Conservation (phyloP, 2,888 invertebrate species). For the Pseudococcus longispinus region DNA sequence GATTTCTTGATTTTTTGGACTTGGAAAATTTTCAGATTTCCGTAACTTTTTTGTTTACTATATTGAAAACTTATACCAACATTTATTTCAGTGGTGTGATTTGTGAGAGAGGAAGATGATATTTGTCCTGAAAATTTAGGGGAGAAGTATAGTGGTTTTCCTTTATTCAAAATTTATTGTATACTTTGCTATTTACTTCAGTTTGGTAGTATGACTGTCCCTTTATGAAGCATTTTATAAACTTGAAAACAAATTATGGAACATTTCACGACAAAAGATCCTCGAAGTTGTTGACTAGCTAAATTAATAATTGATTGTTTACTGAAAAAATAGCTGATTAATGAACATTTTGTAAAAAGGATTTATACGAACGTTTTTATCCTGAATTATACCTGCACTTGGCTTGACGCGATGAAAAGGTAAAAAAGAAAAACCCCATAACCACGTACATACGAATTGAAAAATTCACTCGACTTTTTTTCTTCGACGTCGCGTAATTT, state of each 20-base stretch:
- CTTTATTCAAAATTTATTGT: too few relatives aligned
- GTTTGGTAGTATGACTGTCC: too few relatives aligned
- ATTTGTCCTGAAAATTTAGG: too few relatives aligned
- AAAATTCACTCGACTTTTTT: constrained; percentile 1
- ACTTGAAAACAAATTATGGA: neutral
- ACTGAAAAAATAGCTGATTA: too few relatives aligned
- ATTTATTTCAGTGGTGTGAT: too few relatives aligned
- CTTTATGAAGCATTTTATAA: neutral
- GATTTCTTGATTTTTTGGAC: too few relatives aligned
- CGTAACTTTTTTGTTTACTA: too few relatives aligned
- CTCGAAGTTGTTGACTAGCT: neutral
- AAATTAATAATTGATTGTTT: neutral
- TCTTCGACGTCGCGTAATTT: neutral
- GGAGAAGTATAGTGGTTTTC: too few relatives aligned
- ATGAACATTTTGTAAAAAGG: neutral
- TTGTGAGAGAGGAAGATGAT: too few relatives aligned
- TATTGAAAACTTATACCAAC: too few relatives aligned
- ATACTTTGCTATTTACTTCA: too few relatives aligned
- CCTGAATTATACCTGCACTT: neutral
- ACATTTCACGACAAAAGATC: neutral
- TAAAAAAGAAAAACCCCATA: neutral
- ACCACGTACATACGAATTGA: neutral
- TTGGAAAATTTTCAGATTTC: too few relatives aligned
- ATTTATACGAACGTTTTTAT: neutral
- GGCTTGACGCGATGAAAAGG: neutral